Conservation (phyloP, 2,888 invertebrate genomes). For the Apomyelois bistriatella region DNA sequence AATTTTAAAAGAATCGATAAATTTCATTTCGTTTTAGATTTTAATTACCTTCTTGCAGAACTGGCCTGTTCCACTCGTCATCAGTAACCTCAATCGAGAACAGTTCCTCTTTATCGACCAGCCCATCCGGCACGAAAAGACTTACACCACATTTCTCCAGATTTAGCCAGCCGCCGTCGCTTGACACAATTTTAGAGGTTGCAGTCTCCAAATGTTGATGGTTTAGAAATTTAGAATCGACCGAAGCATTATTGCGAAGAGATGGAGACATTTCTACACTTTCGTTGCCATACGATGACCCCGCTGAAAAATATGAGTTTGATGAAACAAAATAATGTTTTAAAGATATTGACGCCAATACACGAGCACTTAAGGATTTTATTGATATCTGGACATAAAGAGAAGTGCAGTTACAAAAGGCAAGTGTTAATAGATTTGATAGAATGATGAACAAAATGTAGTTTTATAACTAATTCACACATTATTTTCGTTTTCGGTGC, state of each 20-base stretch:
- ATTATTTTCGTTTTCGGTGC: too few relatives aligned
- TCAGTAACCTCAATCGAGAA: constrained; percentile 93
- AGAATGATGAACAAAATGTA: too few relatives aligned
- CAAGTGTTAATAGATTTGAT: too few relatives aligned
- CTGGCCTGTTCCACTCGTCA: constrained; percentile 94
- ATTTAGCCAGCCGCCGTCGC: constrained; percentile 81
- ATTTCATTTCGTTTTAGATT: too few relatives aligned
- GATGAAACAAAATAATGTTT: neutral
- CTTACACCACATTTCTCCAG: constrained; percentile 89
- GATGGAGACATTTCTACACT: constrained; percentile 74
- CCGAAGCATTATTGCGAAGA: constrained; percentile 63
- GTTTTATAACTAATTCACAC: too few relatives aligned
- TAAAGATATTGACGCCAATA: neutral
- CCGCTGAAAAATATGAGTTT: constrained; percentile 39
- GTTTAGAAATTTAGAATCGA: constrained; percentile 55
- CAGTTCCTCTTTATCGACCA: constrained; percentile 91
- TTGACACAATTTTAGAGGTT: constrained; percentile 73
- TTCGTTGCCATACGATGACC: constrained; percentile 71
- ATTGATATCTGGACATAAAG: too few relatives aligned
- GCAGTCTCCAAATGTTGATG: constrained; percentile 53
- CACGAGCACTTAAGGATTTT: too few relatives aligned
- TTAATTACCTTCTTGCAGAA: constrained; percentile 83
- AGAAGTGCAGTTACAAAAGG: too few relatives aligned
- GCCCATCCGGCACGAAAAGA: constrained; percentile 92
- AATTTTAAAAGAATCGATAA: too few relatives aligned